Percentiles rank a stretch among this genome's conserved stretches.
phyloP scores from a whole-genome alignment of 2,797 vertebrate genomes.

The Chrosomus eos region DNA sequence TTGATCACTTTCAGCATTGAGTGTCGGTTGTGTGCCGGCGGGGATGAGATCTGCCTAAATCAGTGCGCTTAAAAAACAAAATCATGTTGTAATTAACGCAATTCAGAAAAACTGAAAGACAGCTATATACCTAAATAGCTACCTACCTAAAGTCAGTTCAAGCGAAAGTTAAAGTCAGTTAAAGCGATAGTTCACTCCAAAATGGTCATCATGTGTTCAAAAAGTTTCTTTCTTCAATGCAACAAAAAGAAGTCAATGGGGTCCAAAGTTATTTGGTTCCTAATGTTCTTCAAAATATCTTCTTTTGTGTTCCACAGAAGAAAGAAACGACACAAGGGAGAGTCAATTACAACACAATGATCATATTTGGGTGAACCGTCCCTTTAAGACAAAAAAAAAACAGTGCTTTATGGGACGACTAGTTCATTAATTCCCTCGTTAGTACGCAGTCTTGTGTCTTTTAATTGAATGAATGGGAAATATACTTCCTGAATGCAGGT shows the following conservation, averaged over 20 bases:
- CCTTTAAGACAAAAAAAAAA: background rate
- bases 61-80: too few relatives aligned
- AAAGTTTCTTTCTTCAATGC: background rate
- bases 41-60: background rate
- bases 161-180: background rate
- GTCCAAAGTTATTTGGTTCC: background rate
- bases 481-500: constrained; percentile 11
- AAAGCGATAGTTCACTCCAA: background rate
- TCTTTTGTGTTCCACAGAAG: background rate
- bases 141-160: too few relatives aligned
- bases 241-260: background rate
- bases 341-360: background rate
- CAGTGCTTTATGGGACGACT: background rate
- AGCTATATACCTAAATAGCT: background rate
- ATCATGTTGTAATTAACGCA: background rate
- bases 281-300: background rate
- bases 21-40: background rate
- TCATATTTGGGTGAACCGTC: background rate
- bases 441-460: background rate
- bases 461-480: background rate
- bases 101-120: background rate
- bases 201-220: background rate
- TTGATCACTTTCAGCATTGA: background rate
- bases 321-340: background rate
- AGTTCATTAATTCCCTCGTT: background rate